A percentile compares a stretch with the other conserved stretches of the same genome.
Conservation (phyloP, 2,888 invertebrate species). For the Desoria tigrina region DNA sequence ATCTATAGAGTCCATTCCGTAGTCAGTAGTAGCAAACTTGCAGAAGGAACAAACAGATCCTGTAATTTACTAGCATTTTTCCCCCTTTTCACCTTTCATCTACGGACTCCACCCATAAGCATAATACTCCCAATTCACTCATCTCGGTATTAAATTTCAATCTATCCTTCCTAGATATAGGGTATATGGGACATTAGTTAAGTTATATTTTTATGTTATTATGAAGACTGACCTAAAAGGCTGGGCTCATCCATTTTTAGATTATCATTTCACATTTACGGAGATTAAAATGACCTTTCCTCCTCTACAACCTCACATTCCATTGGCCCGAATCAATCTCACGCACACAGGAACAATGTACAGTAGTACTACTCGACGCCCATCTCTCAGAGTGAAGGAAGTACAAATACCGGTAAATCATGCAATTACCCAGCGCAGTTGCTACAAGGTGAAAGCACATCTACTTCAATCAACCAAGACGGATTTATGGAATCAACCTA, state of each 20-base stretch:
- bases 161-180: not conserved
- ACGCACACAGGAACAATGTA: too few species aligned
- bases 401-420: not conserved
- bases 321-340: conserved; percentile 11
- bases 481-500: too few species aligned
- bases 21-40: not conserved
- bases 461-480: too few species aligned
- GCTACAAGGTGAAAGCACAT: too few species aligned
- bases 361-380: too few species aligned
- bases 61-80: not conserved
- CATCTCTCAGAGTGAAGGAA: not conserved
- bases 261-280: conserved; percentile 12
- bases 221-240: not conserved
- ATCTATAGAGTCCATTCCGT: too few species aligned
- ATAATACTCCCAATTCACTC: conserved; percentile 1
- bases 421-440: too few species aligned
- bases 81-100: not conserved
- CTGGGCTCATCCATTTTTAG: conserved; percentile 2
- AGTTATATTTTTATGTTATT: not conserved
- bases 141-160: conserved; percentile 19
- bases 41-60: not conserved
- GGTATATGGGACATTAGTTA: not conserved
- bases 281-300: conserved; percentile 24
- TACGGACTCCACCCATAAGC: conserved; percentile 19
- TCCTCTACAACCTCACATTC: not conserved